phyloP scores from a whole-genome alignment of 2,113 vertebrate species.

The Sander vitreus region DNA sequence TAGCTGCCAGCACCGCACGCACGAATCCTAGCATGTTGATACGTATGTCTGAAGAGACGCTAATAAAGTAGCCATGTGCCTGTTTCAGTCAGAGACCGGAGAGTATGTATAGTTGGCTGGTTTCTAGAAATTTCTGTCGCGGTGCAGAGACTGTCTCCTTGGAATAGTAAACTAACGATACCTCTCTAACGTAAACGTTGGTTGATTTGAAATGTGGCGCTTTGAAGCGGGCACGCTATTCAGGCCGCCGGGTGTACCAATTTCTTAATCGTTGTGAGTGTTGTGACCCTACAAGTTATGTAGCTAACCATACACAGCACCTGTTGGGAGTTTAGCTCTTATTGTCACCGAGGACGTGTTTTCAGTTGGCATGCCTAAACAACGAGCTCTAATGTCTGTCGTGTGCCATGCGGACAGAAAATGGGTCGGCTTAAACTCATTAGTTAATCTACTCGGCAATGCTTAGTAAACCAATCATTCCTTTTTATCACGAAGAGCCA shows the following conservation, averaged over 20 bases:
- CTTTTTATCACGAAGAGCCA: not conserved
- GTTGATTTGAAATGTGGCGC: slow-evolving; percentile 29
- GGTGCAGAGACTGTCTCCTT: no score
- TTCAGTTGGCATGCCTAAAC: no score
- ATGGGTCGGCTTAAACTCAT: not conserved
- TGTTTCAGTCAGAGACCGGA: accelerated
- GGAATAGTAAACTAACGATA: not conserved
- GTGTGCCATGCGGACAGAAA: not conserved
- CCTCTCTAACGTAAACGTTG: no score
- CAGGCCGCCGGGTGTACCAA: not conserved
- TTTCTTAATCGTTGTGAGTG: not conserved
- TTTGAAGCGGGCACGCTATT: slow-evolving; percentile 1
- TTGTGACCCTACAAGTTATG: not conserved
- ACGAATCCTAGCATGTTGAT: not conserved
- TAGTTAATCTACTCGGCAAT: no score
- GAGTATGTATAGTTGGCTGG: no score
- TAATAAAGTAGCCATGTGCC: accelerated
- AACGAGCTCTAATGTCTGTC: not conserved
- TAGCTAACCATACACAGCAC: not conserved
- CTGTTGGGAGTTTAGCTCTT: not conserved
- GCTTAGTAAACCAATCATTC: no score
- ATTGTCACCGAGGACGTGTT: no score
- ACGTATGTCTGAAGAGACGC: not conserved
- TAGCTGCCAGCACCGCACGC: slow-evolving; percentile 15
- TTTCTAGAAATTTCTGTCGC: slow-evolving; percentile 4